A percentile compares a stretch with the other conserved stretches of the same genome.
Evolutionary conservation across 2,888 invertebrate species (phyloP).

Genomic region (Cotesia congregata): DNA sequence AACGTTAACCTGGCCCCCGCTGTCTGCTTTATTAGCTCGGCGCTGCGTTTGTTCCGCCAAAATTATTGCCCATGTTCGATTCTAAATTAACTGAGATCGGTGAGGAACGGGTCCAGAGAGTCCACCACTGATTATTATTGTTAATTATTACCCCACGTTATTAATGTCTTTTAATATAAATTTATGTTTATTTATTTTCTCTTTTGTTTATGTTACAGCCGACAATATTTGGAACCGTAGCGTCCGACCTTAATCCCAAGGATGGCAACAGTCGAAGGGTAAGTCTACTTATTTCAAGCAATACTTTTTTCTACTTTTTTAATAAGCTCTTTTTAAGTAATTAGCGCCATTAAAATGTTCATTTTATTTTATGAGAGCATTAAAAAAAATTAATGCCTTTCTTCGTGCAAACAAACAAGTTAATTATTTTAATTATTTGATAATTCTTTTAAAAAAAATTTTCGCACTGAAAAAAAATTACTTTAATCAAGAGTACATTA

Average conservation of each 20-base stretch:
- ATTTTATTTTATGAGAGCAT: too few species aligned
- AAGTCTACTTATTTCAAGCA: constrained; percentile 59
- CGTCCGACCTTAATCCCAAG: constrained; percentile 75
- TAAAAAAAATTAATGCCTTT: too few species aligned
- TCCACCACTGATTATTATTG: neutral
- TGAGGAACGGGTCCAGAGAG: too few species aligned
- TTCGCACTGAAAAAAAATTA: too few species aligned
- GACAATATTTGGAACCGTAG: constrained; percentile 77
- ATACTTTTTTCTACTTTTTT: too few species aligned
- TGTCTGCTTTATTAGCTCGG: constrained; percentile 30
- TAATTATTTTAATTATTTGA: too few species aligned
- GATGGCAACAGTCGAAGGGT: constrained; percentile 76
- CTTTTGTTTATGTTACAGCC: constrained; percentile 73
- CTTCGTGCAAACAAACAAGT: too few species aligned
- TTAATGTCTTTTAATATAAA: neutral
- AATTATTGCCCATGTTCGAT: constrained; percentile 28
- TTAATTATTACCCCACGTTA: constrained; percentile 10
- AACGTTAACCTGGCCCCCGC: constrained; percentile 25
- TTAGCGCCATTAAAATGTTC: neutral
- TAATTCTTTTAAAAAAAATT: too few species aligned
- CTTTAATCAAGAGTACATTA: too few species aligned
- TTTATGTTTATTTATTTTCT: constrained; percentile 27
- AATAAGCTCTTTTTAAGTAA: neutral
- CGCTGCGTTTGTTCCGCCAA: neutral
- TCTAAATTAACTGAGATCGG: constrained; percentile 20